Base-by-base conservation (phyloP, 2,888 invertebrate genomes). In the Atherix ibis region DNA sequence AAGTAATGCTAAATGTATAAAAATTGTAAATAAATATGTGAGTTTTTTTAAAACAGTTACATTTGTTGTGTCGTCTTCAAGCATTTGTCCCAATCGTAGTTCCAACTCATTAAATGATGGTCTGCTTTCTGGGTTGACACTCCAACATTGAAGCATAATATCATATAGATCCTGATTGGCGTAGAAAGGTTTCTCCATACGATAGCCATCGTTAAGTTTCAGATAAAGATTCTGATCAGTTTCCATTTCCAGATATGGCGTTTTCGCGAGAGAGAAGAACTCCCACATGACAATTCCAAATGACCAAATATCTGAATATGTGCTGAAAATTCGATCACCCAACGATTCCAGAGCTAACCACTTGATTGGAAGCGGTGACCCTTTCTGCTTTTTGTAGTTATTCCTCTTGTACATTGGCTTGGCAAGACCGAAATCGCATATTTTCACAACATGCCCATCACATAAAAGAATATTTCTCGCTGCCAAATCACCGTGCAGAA, bases 331-430 rank as follows among this genome's bases (percentile, higher is more conserved):
- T 36, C 82, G 70, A 62, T 92, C 91, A 34, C 80, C 73, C 44
- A 95, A 79, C 2, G 91, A 89, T 59, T 95, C 94, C 37, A 94
- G 70, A 0, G 94, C 89, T 70, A 95, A 73, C 95, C 94, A 95
- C 58, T 92, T 95, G n/a, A 94, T 76, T 14, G 94, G 94, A 6
- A 94, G 62, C 0, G 76, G 79, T 28, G 79, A 76, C 53, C 83
- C 77, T 51, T 83, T 83, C 52, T 84, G 80, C 55, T 91, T 91
- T 49, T 82, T 76, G 52, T 94, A 94, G 62, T 88, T 88, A 36
- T 83, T 81, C 42, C 76, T 81, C 51, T 87, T 84, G 51, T 83
- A 82, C 71, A 89, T 83, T 47, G 83, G 87, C 48, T 85, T 82
- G 0, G 94, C 89, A 36, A 95, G 64, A 8, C 95, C 95, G 61